Base-by-base conservation (phyloP, 2,888 invertebrate species). In the Dicyrtoma fusca region DNA sequence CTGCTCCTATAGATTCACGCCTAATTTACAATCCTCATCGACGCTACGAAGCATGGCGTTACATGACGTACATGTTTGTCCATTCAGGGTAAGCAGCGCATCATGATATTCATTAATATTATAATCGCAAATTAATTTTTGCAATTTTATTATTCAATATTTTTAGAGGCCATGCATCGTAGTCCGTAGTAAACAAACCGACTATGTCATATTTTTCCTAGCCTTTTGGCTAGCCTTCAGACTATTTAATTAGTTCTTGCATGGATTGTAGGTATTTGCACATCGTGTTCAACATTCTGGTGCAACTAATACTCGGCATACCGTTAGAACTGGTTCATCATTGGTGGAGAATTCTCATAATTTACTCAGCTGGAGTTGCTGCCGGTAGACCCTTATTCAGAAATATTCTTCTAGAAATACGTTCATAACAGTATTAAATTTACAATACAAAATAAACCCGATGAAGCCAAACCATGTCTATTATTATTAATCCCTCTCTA, bases 321-420 rank as follows among this genome's bases (percentile, higher is more conserved):
- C 96, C 97, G 0, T 84, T 99, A 75, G 98, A 99, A 85, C 91
- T 98, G 89, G 97, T 97, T 0, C 97, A 98, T 84, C 89, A 91
- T 78, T 95, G 94, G 91, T 75, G 70, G 95, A 87, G 97, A 63
- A 92, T 98, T 6, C 86, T 91, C 0, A 84, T 91, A 13, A 91
- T 95, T 42, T 95, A 95, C 83, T 82, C 92, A 49, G 90, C 92
- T 0, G 95, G 95, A 0, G 94, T 95, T 0, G 84, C 91, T 0
- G 94, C 94, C 0, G 95, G 95, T n/a, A n/a, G n/a, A n/a, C n/a
- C n/a, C n/a, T n/a, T n/a, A n/a, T n/a, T n/a, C n/a, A n/a, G n/a
- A n/a, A n/a, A n/a, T n/a, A n/a, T n/a, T n/a, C n/a, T n/a, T n/a
- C n/a, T n/a, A n/a, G n/a, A n/a, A n/a, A n/a, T n/a, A n/a, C n/a